These are phyloP conservation scores for Hyalella azteca DNA, from an alignment of 2,888 invertebrate genomes.

Conservation along the genomic window DNA sequence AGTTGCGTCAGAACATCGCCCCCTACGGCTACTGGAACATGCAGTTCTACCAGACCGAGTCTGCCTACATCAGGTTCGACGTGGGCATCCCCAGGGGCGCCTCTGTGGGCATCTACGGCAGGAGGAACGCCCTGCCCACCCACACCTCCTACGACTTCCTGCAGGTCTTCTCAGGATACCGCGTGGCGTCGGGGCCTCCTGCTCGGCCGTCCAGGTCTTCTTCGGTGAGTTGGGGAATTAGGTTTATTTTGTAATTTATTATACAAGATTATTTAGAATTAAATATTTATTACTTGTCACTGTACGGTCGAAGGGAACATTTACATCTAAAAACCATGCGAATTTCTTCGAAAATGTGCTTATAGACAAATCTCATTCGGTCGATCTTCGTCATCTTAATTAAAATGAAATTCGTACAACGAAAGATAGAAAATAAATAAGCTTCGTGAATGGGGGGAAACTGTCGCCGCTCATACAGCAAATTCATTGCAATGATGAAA, in stretches of 20 bases:
- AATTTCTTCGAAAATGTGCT: too few species aligned
- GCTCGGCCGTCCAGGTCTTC: conserved; percentile 42
- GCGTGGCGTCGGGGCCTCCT: conserved; percentile 32
- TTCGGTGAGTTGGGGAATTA: conserved; percentile 30
- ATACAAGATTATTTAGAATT: neutral
- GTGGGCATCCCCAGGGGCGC: conserved; percentile 90
- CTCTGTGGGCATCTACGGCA: conserved; percentile 90
- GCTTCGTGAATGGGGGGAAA: too few species aligned
- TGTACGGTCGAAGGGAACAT: neutral
- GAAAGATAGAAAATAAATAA: too few species aligned
- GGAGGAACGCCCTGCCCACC: conserved; percentile 91
- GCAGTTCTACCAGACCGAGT: conserved; percentile 94
- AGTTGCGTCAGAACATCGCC: conserved; percentile 85
- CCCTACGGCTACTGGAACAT: conserved; percentile 97
- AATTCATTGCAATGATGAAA: too few species aligned
- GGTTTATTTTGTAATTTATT: neutral
- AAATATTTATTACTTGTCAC: neutral
- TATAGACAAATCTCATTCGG: too few species aligned
- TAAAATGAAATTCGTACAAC: too few species aligned
- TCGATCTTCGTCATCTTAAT: too few species aligned
- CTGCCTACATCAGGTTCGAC: conserved; percentile 92
- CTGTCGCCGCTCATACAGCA: too few species aligned
- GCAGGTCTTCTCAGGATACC: conserved; percentile 62
- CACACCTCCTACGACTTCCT: conserved; percentile 96
- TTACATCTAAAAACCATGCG: too few species aligned